phyloP scores from a whole-genome alignment of 2,113 vertebrate species.

The Edolisoma coerulescens region DNA sequence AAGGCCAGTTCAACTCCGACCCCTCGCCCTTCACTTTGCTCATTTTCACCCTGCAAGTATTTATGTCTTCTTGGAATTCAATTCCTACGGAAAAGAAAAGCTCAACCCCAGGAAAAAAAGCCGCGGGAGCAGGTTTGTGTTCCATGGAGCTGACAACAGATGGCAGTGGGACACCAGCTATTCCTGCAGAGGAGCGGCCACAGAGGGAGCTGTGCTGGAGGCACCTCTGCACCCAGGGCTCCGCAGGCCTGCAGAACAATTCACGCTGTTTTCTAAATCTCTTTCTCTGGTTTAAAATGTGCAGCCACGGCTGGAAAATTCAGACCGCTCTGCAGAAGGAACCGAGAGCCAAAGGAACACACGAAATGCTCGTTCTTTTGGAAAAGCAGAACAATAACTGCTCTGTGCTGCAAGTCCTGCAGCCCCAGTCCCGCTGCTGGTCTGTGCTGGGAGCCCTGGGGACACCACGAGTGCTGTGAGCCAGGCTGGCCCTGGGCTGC shows the following conservation, averaged over 20 bases:
- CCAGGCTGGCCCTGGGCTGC: background rate
- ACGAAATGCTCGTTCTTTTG: background rate
- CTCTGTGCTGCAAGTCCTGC: background rate
- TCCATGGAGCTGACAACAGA: conserved; percentile 23
- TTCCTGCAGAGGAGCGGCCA: background rate
- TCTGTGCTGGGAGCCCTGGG: background rate
- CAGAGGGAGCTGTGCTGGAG: background rate
- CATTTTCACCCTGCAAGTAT: background rate
- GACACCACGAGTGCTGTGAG: background rate
- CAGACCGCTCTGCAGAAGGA: background rate
- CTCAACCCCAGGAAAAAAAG: background rate
- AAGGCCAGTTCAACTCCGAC: background rate
- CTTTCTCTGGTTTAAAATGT: background rate
- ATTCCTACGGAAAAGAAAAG: background rate
- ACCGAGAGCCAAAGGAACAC: background rate
- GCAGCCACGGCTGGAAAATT: background rate
- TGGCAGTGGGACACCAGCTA: conserved; percentile 51
- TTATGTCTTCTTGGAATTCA: background rate
- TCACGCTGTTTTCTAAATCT: background rate
- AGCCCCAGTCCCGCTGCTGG: background rate
- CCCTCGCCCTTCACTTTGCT: background rate
- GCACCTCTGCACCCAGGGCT: background rate
- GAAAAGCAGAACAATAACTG: background rate
- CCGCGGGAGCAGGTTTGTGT: background rate
- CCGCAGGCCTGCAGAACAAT: background rate